Percentiles rank a stretch among this genome's conserved stretches.
phyloP scores from a whole-genome alignment of 2,888 invertebrate species.

The Dendrolimus houi region DNA sequence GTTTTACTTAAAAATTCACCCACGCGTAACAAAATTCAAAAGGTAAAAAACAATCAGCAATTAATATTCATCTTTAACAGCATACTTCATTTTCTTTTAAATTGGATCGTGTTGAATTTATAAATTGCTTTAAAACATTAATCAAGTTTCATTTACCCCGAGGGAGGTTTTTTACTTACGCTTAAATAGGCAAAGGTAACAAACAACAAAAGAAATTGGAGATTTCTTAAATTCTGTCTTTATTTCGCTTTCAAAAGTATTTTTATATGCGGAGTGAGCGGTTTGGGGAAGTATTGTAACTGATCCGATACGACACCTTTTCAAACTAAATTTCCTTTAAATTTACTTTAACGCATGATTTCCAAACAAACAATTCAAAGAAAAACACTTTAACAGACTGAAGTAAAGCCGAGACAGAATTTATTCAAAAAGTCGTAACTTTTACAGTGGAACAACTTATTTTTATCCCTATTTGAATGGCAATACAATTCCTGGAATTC shows the following conservation, averaged over 20 bases:
- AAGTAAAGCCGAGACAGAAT: too few relatives aligned
- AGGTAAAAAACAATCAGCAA: neutral
- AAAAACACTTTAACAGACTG: too few relatives aligned
- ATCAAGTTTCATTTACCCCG: neutral
- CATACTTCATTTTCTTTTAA: neutral
- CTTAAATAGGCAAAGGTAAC: neutral
- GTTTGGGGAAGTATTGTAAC: neutral
- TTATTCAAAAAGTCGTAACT: too few relatives aligned
- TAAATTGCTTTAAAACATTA: conserved; percentile 1
- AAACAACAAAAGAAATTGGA: neutral
- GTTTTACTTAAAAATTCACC: neutral
- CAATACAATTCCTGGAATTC: too few relatives aligned
- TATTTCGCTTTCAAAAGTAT: neutral
- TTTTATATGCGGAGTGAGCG: neutral
- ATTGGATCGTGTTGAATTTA: neutral
- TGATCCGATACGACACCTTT: neutral
- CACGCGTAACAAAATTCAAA: neutral
- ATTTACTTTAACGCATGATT: too few relatives aligned
- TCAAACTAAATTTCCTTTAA: neutral
- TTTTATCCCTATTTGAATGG: too few relatives aligned
- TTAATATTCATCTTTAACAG: neutral
- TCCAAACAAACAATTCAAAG: too few relatives aligned
- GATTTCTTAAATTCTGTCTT: neutral
- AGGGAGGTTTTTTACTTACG: neutral
- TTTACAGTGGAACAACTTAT: too few relatives aligned